Evolutionary conservation across 2,797 vertebrate species (phyloP), one percentile per base, ranked within the genome.

Genomic region (Rhinichthys osculus): DNA sequence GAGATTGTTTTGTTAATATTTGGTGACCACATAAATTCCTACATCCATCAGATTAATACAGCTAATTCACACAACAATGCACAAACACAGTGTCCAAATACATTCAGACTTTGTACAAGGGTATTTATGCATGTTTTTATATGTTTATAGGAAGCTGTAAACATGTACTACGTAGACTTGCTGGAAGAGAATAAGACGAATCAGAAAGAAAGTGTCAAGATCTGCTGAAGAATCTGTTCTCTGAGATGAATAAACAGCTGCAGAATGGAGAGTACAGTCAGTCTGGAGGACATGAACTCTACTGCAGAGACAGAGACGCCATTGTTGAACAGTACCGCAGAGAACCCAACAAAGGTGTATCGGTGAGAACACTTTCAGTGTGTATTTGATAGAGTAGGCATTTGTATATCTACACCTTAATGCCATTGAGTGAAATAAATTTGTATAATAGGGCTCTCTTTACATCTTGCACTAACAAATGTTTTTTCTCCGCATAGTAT

Each of bases 221-320:
- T 30, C 85, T 92, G 30, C 86, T 93, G 70, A 47, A 33, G n/a
- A 21, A 90, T 11, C 82, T 92, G 44, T 86, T 47, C 19, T 62
- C 13, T 6, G 62, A 82, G 0, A 86, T 92, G 77, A 72, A 5
- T 79, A 16, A 82, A 3, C 83, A 19, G 19, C 59, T 91, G 33
- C 76, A 90, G 78, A 10, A 85, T 0, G 90, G 89, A 7, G 35
- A 78, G 11, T 93, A 89, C 44, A 69, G 87, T 72, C 82, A 80
- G 57, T 71, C 90, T 33, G 92, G 92, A n/a, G 92, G 91, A 57
- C 91, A 90, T 67, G 40, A 90, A 7, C 70, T 88, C 23, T 92
- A 91, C 59, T 72, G 73, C 16, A 64, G 1, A 72, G 83, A 91
- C 80, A 83, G 70, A 57, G 82, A 91, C 1, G 13, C 9, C 7